phyloP scores from a whole-genome alignment of 2,888 invertebrate genomes.

The Blastobasis lacticolella region DNA sequence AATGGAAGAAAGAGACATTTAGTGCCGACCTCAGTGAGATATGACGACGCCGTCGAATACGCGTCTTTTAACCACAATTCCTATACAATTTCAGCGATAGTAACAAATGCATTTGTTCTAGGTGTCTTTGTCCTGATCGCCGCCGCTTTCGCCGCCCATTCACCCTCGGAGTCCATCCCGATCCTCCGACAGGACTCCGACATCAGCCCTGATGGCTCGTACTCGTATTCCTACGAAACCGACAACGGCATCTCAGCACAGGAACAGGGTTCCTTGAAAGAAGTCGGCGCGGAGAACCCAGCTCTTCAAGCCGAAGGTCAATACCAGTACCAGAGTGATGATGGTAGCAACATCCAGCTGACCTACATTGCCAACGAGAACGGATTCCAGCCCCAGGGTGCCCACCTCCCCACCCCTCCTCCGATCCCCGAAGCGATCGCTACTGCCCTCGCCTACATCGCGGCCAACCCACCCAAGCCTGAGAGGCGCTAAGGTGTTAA shows the following conservation, averaged over 20 bases:
- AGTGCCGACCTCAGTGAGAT: no score
- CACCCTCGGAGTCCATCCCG: conserved; percentile 46
- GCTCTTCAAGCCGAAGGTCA: conserved; percentile 75
- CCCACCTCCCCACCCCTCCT: conserved; percentile 77
- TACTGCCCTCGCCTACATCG: conserved; percentile 77
- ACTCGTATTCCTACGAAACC: conserved; percentile 74
- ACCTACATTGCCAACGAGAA: conserved; percentile 81
- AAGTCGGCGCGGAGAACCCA: conserved; percentile 68
- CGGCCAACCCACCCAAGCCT: conserved; percentile 75
- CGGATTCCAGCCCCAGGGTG: conserved; percentile 78
- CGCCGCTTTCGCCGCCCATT: conserved; percentile 41
- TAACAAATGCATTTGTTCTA: conserved; percentile 28
- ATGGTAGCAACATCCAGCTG: conserved; percentile 74
- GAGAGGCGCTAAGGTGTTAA: conserved; percentile 20
- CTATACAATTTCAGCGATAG: no score
- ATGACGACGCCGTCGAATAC: no score
- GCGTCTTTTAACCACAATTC: no score
- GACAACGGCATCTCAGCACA: conserved; percentile 77
- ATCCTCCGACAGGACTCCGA: conserved; percentile 73
- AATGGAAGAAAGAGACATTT: no score
- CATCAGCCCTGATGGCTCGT: conserved; percentile 75
- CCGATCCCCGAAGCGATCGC: conserved; percentile 81
- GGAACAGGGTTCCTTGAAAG: conserved; percentile 71
- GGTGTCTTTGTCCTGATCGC: conserved; percentile 54
- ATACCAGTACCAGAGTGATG: conserved; percentile 77